These are phyloP conservation scores for Nasonovia ribisnigri DNA, from an alignment of 2,888 invertebrate species.

Conservation along the genomic window DNA sequence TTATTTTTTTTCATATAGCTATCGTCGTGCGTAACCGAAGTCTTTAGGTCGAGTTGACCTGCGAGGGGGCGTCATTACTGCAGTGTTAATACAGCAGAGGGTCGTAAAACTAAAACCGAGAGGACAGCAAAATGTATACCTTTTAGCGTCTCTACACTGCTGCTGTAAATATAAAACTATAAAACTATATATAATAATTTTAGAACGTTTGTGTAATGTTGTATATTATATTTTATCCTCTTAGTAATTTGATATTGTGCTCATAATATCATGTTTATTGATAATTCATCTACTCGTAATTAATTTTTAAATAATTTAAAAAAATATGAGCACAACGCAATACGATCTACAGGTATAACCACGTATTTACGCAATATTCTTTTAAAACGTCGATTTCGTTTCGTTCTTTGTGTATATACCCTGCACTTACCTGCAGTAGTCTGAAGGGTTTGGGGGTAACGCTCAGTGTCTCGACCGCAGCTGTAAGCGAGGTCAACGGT, in stretches of 20 bases:
- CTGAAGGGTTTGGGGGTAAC: background rate
- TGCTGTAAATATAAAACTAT: background rate
- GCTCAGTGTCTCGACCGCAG: background rate
- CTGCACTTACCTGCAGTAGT: background rate
- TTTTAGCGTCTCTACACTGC: constrained; percentile 19
- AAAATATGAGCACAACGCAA: background rate
- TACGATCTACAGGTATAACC: background rate
- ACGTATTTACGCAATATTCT: background rate
- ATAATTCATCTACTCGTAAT: background rate
- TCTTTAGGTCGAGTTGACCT: background rate
- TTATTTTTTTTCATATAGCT: background rate
- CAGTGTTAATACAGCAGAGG: background rate
- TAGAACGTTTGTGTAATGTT: background rate
- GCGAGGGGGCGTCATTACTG: background rate
- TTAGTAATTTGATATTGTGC: background rate
- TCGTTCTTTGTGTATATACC: background rate
- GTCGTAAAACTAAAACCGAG: constrained; percentile 29
- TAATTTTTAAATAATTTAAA: background rate
- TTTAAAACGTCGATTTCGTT: background rate
- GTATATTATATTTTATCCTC: background rate
- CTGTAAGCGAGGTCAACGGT: constrained; percentile 32
- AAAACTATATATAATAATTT: background rate
- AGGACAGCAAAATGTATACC: background rate
- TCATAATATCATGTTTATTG: background rate
- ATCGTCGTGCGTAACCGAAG: background rate